Evolutionary conservation across 1,140 invertebrate species (phyloP).

Genomic region (Caerostris extrusa): DNA sequence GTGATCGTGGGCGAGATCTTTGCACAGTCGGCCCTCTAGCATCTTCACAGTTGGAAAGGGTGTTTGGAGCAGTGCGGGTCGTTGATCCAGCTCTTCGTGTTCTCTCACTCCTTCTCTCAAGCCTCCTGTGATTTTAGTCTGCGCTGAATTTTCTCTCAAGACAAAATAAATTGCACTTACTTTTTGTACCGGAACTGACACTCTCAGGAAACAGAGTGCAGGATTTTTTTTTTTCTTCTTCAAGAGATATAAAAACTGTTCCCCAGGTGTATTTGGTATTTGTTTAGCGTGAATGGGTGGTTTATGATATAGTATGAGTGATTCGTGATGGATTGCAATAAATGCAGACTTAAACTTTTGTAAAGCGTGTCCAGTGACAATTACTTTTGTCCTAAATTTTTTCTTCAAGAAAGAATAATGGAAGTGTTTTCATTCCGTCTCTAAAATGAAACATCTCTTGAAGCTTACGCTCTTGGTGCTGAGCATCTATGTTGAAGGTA

Average conservation of each 20-base stretch:
- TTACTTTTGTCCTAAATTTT: not conserved
- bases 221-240: not conserved
- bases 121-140: not conserved
- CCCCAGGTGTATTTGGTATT: not conserved
- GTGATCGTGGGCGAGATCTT: constrained; percentile 45
- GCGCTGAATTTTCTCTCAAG: not conserved
- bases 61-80: not conserved
- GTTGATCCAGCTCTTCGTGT: not conserved
- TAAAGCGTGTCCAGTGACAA: not conserved
- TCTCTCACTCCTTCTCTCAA: not conserved
- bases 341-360: not conserved
- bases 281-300: not conserved
- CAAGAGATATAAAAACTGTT: not conserved
- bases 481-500: constrained; percentile 1
- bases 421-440: not conserved
- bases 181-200: not conserved
- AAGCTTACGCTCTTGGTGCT: constrained; percentile 18
- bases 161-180: not conserved
- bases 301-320: not conserved
- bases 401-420: constrained; percentile 17
- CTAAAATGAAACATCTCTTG: constrained; percentile 27
- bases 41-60: constrained; percentile 61
- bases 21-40: constrained; percentile 36
- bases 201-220: not conserved
- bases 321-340: not conserved